These are phyloP conservation scores for Gephyroberyx darwinii DNA, from an alignment of 2,797 vertebrate genomes.

Conservation along the genomic window DNA sequence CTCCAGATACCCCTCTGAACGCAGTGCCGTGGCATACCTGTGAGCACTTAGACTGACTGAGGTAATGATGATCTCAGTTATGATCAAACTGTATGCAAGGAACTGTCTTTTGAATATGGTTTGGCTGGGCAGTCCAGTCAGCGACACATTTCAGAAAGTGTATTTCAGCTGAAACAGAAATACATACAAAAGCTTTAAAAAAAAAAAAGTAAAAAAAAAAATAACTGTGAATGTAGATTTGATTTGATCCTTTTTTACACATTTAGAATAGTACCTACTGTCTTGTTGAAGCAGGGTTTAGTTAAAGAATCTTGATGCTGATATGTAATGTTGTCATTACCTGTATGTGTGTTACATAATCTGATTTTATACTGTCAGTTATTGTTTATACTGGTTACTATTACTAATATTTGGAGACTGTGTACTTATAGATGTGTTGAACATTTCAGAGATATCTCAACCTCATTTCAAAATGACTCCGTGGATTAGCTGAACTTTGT, in stretches of 20 bases:
- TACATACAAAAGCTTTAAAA: background rate
- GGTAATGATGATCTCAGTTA: slow-evolving; percentile 20
- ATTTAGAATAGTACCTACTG: background rate
- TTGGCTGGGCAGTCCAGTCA: background rate
- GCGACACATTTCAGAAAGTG: slow-evolving; percentile 29
- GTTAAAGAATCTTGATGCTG: background rate
- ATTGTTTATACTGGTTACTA: background rate
- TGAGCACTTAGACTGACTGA: slow-evolving; percentile 56
- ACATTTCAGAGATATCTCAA: background rate
- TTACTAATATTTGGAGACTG: background rate
- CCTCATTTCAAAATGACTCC: background rate
- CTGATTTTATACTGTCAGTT: slow-evolving; percentile 6
- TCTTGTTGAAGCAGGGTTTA: slow-evolving; percentile 1
- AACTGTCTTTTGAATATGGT: background rate
- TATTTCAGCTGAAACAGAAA: slow-evolving; percentile 25
- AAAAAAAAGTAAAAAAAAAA: too few species aligned
- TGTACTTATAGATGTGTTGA: background rate
- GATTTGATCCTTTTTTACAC: background rate
- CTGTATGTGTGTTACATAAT: slow-evolving; percentile 13
- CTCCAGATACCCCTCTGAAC: slow-evolving; percentile 70
- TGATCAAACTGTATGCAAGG: slow-evolving; percentile 1
- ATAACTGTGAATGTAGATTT: slow-evolving; percentile 8
- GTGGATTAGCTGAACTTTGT: background rate
- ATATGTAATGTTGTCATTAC: background rate
- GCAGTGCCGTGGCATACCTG: slow-evolving; percentile 80